phyloP scores from a whole-genome alignment of 2,113 vertebrate genomes.

The Ardeotis arabs region DNA sequence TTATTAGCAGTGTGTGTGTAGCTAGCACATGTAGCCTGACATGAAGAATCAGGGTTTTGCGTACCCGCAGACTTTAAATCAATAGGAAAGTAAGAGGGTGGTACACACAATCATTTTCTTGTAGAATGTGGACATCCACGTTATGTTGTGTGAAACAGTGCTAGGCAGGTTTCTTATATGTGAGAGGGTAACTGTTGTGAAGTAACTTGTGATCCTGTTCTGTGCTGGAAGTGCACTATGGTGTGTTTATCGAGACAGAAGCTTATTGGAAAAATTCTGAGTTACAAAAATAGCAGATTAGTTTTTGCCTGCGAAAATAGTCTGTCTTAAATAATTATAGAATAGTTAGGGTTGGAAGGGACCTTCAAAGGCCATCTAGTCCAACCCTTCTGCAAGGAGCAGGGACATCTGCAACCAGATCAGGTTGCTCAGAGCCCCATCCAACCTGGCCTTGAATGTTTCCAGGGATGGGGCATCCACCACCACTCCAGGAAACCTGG shows the following conservation, averaged over 20 bases:
- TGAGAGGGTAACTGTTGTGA: background rate
- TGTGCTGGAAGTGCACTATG: background rate
- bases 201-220: background rate
- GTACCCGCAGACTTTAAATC: background rate
- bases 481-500: too few relatives aligned
- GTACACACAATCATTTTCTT: background rate
- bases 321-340: too few relatives aligned
- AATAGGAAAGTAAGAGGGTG: background rate
- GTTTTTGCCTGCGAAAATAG: background rate
- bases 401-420: too few relatives aligned
- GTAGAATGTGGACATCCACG: too few relatives aligned
- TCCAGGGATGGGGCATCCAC: too few relatives aligned
- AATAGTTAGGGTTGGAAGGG: too few relatives aligned
- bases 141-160: background rate
- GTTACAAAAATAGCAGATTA: background rate
- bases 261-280: background rate
- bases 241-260: background rate
- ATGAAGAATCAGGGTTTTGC: background rate
- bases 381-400: too few relatives aligned
- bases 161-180: background rate
- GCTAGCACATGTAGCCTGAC: background rate
- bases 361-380: too few relatives aligned
- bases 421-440: too few relatives aligned
- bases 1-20: background rate
- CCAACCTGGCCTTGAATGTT: too few relatives aligned